Conservation (phyloP, 2,113 vertebrate species). For the Falcunculus frontatus region DNA sequence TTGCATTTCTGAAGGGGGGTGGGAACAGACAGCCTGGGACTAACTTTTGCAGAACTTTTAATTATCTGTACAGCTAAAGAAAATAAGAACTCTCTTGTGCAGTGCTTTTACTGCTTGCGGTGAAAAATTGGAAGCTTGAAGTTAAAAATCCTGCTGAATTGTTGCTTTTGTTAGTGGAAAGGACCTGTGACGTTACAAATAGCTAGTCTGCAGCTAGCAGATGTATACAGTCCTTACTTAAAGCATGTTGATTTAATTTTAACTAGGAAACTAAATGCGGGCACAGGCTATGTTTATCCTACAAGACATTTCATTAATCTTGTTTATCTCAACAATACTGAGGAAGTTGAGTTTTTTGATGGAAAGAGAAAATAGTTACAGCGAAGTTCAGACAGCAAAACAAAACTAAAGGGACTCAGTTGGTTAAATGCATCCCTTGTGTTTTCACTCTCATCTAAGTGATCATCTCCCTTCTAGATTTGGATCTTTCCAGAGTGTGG, state of each 20-base stretch:
- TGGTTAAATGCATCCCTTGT: not conserved
- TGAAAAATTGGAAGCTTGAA: not conserved
- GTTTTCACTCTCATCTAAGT: not conserved
- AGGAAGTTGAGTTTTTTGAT: constrained; percentile 29
- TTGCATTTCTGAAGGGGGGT: not conserved
- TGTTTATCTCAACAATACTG: not conserved
- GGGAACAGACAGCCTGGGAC: rapidly evolving
- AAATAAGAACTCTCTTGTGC: not conserved
- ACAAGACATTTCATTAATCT: constrained; percentile 41
- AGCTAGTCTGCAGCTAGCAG: constrained; percentile 3
- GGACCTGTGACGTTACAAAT: constrained; percentile 16
- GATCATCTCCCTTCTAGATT: not conserved
- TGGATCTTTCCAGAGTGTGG: constrained; percentile 42
- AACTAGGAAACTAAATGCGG: not conserved
- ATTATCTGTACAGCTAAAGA: not conserved
- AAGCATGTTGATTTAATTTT: constrained; percentile 46
- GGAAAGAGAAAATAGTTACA: constrained; percentile 18
- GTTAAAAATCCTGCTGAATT: constrained; percentile 15
- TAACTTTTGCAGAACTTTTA: not conserved
- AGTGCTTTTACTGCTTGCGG: not conserved
- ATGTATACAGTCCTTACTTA: constrained; percentile 22
- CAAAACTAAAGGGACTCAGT: not conserved
- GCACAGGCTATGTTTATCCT: constrained; percentile 35
- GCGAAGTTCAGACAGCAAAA: not conserved
- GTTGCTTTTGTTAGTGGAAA: constrained; percentile 17